Base-by-base conservation (phyloP, 2,888 invertebrate species). In the Pseudeuparius sepicola region DNA sequence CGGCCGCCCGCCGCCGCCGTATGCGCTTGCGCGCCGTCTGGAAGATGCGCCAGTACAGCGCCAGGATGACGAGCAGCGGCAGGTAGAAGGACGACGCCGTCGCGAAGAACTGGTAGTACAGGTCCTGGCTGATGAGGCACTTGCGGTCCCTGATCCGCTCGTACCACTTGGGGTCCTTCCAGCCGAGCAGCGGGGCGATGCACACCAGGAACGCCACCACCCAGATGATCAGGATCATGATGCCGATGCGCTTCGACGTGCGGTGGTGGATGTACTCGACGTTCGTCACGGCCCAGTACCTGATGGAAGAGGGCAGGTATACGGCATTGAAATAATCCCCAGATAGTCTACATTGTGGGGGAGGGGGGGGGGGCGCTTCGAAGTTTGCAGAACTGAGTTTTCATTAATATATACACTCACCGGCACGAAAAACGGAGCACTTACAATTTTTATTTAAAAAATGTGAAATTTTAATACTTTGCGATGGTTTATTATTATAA, bases 241-340 rank as follows among this genome's bases (percentile, higher is more conserved):
- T 63, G 31, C 83, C 77, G 48, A 89, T 79, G 39, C 82, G 70
- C 37, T 70, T 72, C 6, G 78, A 78, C 25, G 83, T 86, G 43
- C 88, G 68, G 49, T 83, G 78, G 56, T 87, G 82, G 43, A 87
- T 86, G 66, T 90, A 89, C 64, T 88, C 85, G 50, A 88, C 81
- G 60, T 84, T 82, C 40, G 90, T 90, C 50, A 92, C 87, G 43
- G 88, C 86, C 86, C 88, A 88, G 64, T 85, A 90, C 61, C 84
- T 78, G 59, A 14, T 59, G 55, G 13, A 24, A 31, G 14, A 6
- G 11, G 9, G 4, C 18, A 11, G 18, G 7, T 20, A 5, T n/a
- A 11, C 23, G n/a, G 14, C 9, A 18, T 18, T 13, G 2, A 30
- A 17, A 30, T 18, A 18, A 14, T 16, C 4, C n/a, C n/a, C n/a